Conservation (phyloP, 2,797 vertebrate species). For the Anisognathus igniventris region DNA sequence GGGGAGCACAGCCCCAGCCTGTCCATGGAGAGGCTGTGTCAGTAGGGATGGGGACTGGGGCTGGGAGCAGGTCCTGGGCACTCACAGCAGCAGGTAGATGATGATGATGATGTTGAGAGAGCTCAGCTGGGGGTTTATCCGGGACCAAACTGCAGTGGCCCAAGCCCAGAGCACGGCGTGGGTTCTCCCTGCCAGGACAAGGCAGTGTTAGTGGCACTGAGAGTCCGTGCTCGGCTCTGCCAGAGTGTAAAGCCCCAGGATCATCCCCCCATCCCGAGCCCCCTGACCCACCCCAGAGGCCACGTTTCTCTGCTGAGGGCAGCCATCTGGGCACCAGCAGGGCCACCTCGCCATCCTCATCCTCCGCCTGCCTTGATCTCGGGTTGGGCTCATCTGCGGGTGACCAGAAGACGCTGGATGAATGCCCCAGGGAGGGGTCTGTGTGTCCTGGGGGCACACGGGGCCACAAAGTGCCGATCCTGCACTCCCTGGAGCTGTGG, state of each 20-base stretch:
- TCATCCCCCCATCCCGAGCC: not conserved
- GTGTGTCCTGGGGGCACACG: rapidly evolving
- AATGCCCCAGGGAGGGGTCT: not conserved
- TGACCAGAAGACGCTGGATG: rapidly evolving
- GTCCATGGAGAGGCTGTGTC: not conserved
- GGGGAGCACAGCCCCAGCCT: too few relatives aligned
- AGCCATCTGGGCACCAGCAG: not conserved
- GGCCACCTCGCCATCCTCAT: rapidly evolving
- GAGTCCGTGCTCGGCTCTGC: rapidly evolving
- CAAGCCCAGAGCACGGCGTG: slow-evolving; percentile 50
- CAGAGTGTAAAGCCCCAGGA: not conserved
- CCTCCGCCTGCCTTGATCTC: rapidly evolving
- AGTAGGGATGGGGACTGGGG: rapidly evolving
- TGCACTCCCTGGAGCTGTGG: rapidly evolving
- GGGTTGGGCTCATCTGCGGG: not conserved
- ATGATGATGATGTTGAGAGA: slow-evolving; percentile 79
- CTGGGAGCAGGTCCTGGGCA: not conserved
- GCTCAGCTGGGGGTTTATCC: slow-evolving; percentile 36
- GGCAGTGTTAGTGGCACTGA: not conserved
- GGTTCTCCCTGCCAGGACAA: slow-evolving; percentile 56
- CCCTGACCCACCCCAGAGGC: not conserved
- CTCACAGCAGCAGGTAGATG: slow-evolving; percentile 87
- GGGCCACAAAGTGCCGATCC: not conserved
- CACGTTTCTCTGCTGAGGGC: not conserved
- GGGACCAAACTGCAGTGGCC: not conserved